phyloP scores from a whole-genome alignment of 2,113 vertebrate species.

The Apus apus region DNA sequence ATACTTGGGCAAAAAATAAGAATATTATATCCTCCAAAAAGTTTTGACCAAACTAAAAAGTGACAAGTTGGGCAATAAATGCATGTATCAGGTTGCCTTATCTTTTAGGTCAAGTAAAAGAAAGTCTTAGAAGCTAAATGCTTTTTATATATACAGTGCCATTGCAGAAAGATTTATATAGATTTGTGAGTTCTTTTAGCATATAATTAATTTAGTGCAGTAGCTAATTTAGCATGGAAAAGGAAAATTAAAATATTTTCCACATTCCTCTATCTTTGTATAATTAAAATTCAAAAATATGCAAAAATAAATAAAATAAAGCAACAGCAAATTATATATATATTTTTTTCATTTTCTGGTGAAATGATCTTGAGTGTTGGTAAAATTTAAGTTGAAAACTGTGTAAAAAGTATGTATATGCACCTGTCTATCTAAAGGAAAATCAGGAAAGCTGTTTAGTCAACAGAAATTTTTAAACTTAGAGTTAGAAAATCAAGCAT shows the following conservation, averaged over 20 bases:
- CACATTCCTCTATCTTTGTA: background rate
- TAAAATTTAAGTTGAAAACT: background rate
- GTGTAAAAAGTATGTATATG: background rate
- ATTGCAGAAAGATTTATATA: background rate
- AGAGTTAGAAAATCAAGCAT: background rate
- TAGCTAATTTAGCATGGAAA: background rate
- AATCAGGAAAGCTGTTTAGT: background rate
- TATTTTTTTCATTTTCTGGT: background rate
- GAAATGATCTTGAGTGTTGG: background rate
- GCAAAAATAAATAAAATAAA: background rate
- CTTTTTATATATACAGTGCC: background rate
- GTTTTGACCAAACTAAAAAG: background rate
- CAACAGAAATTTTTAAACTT: background rate
- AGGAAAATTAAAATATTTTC: background rate
- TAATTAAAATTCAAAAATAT: background rate
- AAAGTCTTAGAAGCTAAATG: background rate
- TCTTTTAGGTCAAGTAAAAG: background rate
- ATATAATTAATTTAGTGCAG: background rate
- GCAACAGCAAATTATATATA: fast-evolving
- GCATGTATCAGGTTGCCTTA: background rate
- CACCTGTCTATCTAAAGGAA: background rate
- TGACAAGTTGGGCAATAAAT: background rate
- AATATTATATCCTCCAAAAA: background rate
- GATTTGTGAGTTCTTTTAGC: background rate
- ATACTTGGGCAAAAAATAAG: background rate